Evolutionary conservation across 1,140 invertebrate genomes (phyloP).

Genomic region (Hirudo medicinalis): DNA sequence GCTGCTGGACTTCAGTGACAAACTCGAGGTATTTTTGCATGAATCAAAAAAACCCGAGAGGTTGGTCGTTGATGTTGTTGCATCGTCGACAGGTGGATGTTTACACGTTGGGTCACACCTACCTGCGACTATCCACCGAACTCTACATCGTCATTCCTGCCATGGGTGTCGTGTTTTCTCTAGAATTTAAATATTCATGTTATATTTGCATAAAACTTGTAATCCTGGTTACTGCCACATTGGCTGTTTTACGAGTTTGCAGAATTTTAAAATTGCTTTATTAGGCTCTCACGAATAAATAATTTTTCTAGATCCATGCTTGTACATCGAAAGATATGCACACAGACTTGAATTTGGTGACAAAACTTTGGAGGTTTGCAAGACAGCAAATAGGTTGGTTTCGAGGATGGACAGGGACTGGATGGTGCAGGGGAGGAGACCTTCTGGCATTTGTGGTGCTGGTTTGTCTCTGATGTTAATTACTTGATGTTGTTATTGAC

Average conservation of each 20-base stretch:
- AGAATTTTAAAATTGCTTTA: too few relatives aligned
- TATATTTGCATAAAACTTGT: too few relatives aligned
- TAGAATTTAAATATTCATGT: too few relatives aligned
- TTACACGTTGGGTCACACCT: constrained; percentile 82
- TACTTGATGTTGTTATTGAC: neutral
- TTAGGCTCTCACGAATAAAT: neutral
- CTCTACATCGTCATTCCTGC: constrained; percentile 57
- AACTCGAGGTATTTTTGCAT: constrained; percentile 48
- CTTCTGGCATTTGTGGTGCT: constrained; percentile 89
- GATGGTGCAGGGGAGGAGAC: constrained; percentile 83
- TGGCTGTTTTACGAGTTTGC: too few relatives aligned
- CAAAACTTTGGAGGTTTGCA: constrained; percentile 84
- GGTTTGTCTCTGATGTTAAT: constrained; percentile 44
- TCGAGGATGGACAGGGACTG: constrained; percentile 96
- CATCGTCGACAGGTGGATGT: constrained; percentile 64
- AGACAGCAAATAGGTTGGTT: constrained; percentile 79
- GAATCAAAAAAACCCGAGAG: neutral
- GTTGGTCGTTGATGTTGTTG: constrained; percentile 10
- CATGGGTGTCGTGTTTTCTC: neutral
- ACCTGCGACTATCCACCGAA: constrained; percentile 70
- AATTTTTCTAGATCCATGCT: constrained; percentile 60
- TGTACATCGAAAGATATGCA: constrained; percentile 89
- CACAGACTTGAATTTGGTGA: constrained; percentile 78
- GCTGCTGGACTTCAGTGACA: constrained; percentile 94
- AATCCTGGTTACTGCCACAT: too few relatives aligned